Percentiles rank a stretch among this genome's conserved stretches.
Evolutionary conservation across 2,113 vertebrate species (phyloP).

Genomic region (Poecilia latipinna): DNA sequence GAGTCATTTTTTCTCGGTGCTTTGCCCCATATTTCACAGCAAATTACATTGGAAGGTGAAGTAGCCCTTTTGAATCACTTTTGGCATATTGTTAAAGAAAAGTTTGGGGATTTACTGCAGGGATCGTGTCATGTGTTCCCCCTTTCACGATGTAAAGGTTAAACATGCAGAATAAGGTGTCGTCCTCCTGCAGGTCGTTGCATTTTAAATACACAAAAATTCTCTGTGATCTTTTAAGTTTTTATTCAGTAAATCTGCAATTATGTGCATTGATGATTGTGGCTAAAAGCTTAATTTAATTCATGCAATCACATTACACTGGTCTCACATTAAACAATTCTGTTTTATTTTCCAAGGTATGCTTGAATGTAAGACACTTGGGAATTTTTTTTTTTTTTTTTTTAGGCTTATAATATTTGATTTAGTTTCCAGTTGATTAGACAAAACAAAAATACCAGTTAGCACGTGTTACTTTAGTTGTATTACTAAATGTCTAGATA

Average conservation of each 20-base stretch:
- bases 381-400: too few species aligned
- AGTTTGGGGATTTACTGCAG: conserved; percentile 7
- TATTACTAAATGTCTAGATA: not conserved
- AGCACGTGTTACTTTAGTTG: not conserved
- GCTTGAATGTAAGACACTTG: not conserved
- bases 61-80: conserved; percentile 8
- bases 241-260: not conserved
- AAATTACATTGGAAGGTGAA: not conserved
- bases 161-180: not conserved
- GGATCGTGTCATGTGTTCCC: not conserved
- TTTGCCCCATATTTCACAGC: conserved; percentile 46
- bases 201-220: not conserved
- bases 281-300: not conserved
- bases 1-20: conserved; percentile 35
- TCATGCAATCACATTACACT: not conserved
- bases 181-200: not conserved
- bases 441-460: not conserved
- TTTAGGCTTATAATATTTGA: not conserved
- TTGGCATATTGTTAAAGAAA: conserved; percentile 16
- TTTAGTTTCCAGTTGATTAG: not conserved
- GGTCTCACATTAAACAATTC: not conserved
- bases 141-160: not conserved
- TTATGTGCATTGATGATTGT: not conserved
- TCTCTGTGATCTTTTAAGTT: not conserved
- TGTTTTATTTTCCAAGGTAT: not conserved